Base-by-base conservation (phyloP, 2,797 vertebrate genomes). In the Masticophis lateralis region DNA sequence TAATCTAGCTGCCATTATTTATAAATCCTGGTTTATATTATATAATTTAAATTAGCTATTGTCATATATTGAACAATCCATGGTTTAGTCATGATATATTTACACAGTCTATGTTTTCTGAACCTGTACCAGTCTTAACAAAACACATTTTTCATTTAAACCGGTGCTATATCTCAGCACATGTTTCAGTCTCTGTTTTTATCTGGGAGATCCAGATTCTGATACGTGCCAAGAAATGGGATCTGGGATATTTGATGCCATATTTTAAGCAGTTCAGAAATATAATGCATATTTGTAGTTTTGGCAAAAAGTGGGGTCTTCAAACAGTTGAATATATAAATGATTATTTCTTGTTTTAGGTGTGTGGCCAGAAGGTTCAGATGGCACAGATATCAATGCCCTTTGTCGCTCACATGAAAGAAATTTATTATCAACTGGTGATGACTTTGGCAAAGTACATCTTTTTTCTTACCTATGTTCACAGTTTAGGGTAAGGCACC, bases 391-490 rank as follows among this genome's bases (percentile, higher is more conserved):
- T 96, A 98, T 99, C 97, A 99, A 99, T 0, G 99, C 99, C 0
- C 98, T 98, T 92, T 99, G 98, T 95, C 98, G 98, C 93, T 99
- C 98, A 89, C 98, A 96, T 0, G 98, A 98, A 95, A 99, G 98
- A 55, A 99, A 97, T 95, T 98, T 99, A 60, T 98, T 99, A 9
- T 98, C 98, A 2, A 99, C 99, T 0, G 99, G 99, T n/a, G 99
- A 99, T 4, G 99, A 99, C 97, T 99, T 99, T 90, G 99, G 99
- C 97, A 99, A 99, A 98, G 99, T 99, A 69, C 99, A 99, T 95
- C 98, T 99, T 83, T 99, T 99, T 97, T 98, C 99, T 0, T 99
- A 98, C 95, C 99, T 99, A 0, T 99, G 99, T 94, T 99, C 98
- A 37, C 99, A 99, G 96, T 99, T 99, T 95, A 98, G 99, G 98